Base-by-base conservation (phyloP, 2,888 invertebrate genomes). In the Cenopis cana region DNA sequence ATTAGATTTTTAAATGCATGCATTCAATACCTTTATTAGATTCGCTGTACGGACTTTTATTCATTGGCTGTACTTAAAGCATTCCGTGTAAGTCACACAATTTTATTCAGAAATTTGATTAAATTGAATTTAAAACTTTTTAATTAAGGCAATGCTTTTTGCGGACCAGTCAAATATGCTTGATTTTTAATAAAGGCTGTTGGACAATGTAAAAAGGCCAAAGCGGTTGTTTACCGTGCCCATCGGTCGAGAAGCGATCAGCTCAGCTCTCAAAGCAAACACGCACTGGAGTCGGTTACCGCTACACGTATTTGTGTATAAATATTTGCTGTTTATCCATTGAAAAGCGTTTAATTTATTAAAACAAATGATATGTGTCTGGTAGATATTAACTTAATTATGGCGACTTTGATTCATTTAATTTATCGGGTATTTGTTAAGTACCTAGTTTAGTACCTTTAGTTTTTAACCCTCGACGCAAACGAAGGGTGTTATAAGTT, bases 1-100 rank as follows among this genome's bases (percentile, higher is more conserved):
- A 70, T 70, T 70, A 70, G 69, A 70, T 70, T 70, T 20, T 29
- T 33, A 18, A 57, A 62, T 62, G 18, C 33, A 65, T 59, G 54
- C 52, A 65, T 59, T 62, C 55, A 56, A 55, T 61, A 5, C 36
- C 55, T 12, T 69, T 59, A 70, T 70, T 54, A 52, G 10, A 50
- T 57, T 29, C 12, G 10, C 0, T 9, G 17, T 29, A 52, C 1
- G 41, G 6, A 33, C 8, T 54, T 54, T 18, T 24, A 54, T 24
- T 54, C 20, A 50, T 38, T 20, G 20, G 17, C 24, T 29, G 36
- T 3, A 33, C 8, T 33, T 33, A 41, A 41, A 17, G 59, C 14
- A 41, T 14, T 10, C 18, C 2, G 0, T 20, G 20, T 60, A 14
- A 38, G 20, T 41, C 18, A 33, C 5, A 33, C 20, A 9, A 29